Evolutionary conservation across 2,797 vertebrate genomes (phyloP).

Genomic region (Falco novaeseelandiae): DNA sequence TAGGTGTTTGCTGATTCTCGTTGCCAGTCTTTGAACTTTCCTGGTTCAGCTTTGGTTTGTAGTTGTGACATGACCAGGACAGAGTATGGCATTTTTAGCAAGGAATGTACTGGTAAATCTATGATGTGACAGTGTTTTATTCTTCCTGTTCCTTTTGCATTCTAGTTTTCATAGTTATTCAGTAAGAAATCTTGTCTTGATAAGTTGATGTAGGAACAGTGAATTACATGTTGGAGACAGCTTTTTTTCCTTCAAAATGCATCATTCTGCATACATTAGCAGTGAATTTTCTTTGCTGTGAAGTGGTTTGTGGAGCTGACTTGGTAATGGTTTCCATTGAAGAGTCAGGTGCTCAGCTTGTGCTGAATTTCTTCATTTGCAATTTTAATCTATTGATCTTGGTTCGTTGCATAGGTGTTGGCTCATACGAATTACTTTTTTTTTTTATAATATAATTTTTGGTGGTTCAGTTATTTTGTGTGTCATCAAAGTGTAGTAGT

Average conservation of each 20-base stretch:
- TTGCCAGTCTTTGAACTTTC: neutral
- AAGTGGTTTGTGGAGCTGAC: neutral
- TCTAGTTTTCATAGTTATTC: neutral
- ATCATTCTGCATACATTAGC: neutral
- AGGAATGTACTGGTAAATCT: neutral
- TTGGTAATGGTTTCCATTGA: neutral
- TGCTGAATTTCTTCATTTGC: neutral
- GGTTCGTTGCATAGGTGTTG: neutral
- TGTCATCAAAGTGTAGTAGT: neutral
- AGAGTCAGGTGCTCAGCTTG: neutral
- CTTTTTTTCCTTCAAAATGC: neutral
- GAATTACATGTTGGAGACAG: neutral
- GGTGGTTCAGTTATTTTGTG: neutral
- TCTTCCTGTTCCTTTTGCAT: neutral
- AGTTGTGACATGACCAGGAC: neutral
- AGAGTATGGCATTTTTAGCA: neutral
- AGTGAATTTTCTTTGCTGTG: neutral
- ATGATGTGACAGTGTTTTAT: neutral
- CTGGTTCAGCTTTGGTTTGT: neutral
- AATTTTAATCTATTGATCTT: neutral
- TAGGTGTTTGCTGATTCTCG: neutral
- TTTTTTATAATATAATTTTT: neutral
- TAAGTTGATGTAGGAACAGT: neutral
- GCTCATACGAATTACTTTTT: neutral
- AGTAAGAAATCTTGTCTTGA: neutral